Percentiles rank a stretch among this genome's conserved stretches.
Conservation (phyloP, 2,113 vertebrate genomes). For the Accipiter cooperii region DNA sequence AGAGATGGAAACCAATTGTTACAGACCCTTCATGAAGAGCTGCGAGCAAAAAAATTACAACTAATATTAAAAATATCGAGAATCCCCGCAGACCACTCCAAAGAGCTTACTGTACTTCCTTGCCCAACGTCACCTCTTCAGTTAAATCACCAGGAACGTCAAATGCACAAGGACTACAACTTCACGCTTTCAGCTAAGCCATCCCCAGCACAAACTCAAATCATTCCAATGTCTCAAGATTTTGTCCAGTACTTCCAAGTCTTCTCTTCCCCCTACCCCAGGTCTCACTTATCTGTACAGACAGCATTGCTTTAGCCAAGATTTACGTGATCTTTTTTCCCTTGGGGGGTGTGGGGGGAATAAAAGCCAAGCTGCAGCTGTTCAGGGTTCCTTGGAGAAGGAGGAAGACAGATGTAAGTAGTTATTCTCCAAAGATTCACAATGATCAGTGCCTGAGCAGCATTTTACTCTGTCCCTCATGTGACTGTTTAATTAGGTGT, state of each 20-base stretch:
- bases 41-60: neutral
- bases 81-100: neutral
- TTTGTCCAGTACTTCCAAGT: neutral
- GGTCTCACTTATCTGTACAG: neutral
- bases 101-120: neutral
- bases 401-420: constrained; percentile 32
- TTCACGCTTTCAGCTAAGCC: neutral
- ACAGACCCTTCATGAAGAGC: neutral
- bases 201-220: neutral
- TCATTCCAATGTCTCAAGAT: neutral
- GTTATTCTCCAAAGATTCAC: constrained; percentile 41
- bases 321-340: neutral
- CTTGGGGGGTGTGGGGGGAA: too few species aligned
- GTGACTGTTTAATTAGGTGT: constrained; percentile 71
- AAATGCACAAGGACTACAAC: neutral
- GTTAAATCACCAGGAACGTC: neutral
- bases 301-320: neutral
- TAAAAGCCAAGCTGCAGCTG: neutral
- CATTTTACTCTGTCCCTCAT: constrained; percentile 66
- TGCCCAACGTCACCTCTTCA: neutral
- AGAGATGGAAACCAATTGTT: neutral
- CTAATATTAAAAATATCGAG: neutral
- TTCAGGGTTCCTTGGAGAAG: neutral
- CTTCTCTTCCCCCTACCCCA: neutral
- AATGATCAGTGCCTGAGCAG: constrained; percentile 39